Percentiles rank a stretch among this genome's conserved stretches.
phyloP scores from a whole-genome alignment of 2,888 invertebrate genomes.

The Lochmaea crataegi region DNA sequence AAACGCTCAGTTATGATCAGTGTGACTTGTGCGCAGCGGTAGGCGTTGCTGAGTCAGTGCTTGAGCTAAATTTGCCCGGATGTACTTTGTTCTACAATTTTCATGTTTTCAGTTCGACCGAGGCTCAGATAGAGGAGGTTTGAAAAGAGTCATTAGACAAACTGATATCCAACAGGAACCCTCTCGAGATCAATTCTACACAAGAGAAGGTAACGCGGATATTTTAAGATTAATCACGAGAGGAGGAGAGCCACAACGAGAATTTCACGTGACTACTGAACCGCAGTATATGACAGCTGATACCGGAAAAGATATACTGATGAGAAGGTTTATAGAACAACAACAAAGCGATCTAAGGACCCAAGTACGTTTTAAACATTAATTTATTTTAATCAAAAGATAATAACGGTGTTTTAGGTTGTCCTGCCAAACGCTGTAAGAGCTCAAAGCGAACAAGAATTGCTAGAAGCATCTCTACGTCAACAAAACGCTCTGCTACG shows the following conservation, averaged over 20 bases:
- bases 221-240: conserved; percentile 83
- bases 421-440: conserved; percentile 60
- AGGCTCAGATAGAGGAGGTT: conserved; percentile 73
- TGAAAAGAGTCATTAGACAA: conserved; percentile 51
- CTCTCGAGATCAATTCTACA: conserved; percentile 73
- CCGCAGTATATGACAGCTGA: conserved; percentile 67
- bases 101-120: conserved; percentile 68
- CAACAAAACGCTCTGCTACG: conserved; percentile 81
- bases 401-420: conserved; percentile 39
- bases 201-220: conserved; percentile 87
- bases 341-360: conserved; percentile 65
- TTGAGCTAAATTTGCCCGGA: no score
- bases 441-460: conserved; percentile 69
- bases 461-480: conserved; percentile 75
- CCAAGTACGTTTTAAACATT: conserved; percentile 24
- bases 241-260: conserved; percentile 63
- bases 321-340: conserved; percentile 87
- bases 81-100: no score
- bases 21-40: no score
- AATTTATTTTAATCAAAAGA: neutral
- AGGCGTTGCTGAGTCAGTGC: no score
- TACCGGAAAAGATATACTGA: conserved; percentile 85
- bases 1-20: no score
- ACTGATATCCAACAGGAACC: conserved; percentile 65
- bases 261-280: conserved; percentile 61